Conservation (phyloP, 2,113 vertebrate species). For the Blennius ocellaris region DNA sequence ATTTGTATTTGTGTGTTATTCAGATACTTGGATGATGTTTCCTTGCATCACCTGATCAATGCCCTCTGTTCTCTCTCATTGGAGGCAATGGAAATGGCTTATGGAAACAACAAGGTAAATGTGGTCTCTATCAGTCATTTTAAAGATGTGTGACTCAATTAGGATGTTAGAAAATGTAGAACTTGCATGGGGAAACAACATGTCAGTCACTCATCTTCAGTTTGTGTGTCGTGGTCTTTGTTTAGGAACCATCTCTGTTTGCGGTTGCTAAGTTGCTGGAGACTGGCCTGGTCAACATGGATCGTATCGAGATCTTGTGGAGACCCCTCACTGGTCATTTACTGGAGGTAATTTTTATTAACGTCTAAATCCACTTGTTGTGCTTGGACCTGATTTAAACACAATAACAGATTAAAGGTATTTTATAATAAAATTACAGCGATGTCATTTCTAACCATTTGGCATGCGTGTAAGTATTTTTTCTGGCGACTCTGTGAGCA, state of each 20-base stretch:
- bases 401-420: no score
- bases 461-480: no score
- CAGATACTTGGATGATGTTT: constrained; percentile 98
- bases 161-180: neutral
- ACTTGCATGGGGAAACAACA: neutral
- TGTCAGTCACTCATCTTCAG: neutral
- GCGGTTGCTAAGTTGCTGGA: constrained; percentile 98
- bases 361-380: neutral
- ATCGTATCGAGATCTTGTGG: constrained; percentile 98
- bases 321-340: constrained; percentile 96
- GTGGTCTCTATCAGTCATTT: neutral
- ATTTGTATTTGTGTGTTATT: constrained; percentile 3
- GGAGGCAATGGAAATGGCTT: constrained; percentile 99
- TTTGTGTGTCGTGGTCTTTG: constrained; percentile 10
- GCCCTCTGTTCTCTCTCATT: constrained; percentile 97
- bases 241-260: constrained; percentile 97
- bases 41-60: constrained; percentile 98
- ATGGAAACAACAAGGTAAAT: constrained; percentile 95
- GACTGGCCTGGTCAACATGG: constrained; percentile 98
- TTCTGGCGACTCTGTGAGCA: no score
- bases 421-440: no score
- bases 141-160: neutral
- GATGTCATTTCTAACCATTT: no score
- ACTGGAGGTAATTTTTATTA: constrained; percentile 88
- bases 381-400: no score